Conservation (phyloP, 2,888 invertebrate genomes). For the Melieria crassipennis region DNA sequence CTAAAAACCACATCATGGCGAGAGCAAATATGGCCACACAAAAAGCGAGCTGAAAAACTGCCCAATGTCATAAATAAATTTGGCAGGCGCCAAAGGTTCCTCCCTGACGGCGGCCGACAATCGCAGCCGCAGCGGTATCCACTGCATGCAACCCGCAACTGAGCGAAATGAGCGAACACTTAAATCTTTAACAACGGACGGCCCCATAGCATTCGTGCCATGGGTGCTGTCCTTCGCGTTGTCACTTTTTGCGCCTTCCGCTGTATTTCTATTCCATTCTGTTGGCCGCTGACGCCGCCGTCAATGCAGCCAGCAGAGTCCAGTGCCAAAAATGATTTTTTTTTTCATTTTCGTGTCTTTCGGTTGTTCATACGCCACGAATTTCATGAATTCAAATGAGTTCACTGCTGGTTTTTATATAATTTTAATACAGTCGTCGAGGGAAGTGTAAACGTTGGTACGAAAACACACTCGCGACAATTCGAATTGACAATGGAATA, state of each 20-base stretch:
- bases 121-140: conserved; percentile 1
- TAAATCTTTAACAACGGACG: conserved; percentile 42
- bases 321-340: conserved; percentile 46
- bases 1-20: conserved; percentile 1
- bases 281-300: conserved; percentile 4
- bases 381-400: conserved; percentile 50
- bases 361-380: conserved; percentile 38
- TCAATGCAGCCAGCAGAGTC: conserved; percentile 30
- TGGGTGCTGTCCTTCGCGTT: not conserved
- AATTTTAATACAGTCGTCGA: conserved; percentile 26
- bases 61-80: conserved; percentile 30
- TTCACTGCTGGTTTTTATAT: conserved; percentile 34
- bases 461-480: not conserved
- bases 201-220: conserved; percentile 34
- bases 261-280: conserved; percentile 18
- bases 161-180: conserved; percentile 43
- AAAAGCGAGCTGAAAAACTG: conserved; percentile 4
- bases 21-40: not conserved
- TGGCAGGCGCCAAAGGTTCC: conserved; percentile 38
- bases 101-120: not conserved
- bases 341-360: conserved; percentile 35
- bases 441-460: conserved; percentile 1
- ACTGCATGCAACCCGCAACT: conserved; percentile 12
- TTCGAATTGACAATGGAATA: conserved; percentile 14
- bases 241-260: not conserved